Evolutionary conservation across 2,797 vertebrate genomes (phyloP).

Genomic region (Tokudaia tokunoshimensis): DNA sequence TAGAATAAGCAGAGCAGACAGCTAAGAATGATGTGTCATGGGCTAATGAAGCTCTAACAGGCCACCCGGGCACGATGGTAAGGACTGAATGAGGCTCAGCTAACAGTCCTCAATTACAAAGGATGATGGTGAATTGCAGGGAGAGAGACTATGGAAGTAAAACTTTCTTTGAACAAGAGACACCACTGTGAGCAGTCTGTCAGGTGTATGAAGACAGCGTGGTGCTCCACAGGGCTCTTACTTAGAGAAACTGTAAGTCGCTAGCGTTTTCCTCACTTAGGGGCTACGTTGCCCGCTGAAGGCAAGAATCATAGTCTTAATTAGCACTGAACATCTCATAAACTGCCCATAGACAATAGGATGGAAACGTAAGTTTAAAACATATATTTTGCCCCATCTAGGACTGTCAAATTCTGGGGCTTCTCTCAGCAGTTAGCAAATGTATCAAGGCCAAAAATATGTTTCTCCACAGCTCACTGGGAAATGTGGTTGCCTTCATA

Average conservation of each 20-base stretch:
- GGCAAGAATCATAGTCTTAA: background rate
- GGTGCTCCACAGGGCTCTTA: background rate
- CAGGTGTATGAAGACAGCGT: background rate
- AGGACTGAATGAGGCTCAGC: background rate
- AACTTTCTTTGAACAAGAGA: background rate
- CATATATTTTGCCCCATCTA: background rate
- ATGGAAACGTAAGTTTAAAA: background rate
- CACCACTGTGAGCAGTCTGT: background rate
- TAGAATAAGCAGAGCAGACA: background rate
- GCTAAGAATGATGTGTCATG: background rate
- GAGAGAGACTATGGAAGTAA: background rate
- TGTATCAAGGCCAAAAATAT: background rate
- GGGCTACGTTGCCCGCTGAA: background rate
- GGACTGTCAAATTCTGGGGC: background rate
- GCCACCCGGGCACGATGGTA: background rate
- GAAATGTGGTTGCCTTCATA: background rate
- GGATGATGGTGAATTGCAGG: background rate
- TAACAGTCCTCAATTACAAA: background rate
- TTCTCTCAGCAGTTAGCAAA: background rate
- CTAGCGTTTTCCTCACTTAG: background rate
- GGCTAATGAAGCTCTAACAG: background rate
- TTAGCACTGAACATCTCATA: background rate
- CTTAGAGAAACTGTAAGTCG: background rate
- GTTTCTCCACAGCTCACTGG: background rate
- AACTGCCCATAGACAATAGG: background rate